Conservation (phyloP, 2,113 vertebrate species). For the Lontra canadensis region DNA sequence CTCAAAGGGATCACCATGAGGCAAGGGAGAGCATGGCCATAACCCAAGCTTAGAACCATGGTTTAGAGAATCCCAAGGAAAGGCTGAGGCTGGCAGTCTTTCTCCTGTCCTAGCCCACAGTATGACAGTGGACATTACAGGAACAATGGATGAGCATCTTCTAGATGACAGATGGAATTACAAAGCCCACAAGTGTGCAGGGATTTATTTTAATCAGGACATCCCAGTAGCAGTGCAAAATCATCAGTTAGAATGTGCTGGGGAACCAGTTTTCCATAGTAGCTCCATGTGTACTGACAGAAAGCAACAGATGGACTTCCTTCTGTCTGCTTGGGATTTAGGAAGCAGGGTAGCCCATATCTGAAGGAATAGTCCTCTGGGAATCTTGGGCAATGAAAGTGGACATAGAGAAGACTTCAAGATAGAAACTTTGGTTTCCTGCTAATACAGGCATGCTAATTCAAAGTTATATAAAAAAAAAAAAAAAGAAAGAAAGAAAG, state of each 20-base stretch:
- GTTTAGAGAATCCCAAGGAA: not conserved
- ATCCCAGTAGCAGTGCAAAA: not conserved
- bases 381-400: not conserved
- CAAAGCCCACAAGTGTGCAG: not conserved
- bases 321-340: not conserved
- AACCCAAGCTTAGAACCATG: not conserved
- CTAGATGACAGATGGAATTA: not conserved
- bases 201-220: not conserved
- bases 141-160: not conserved
- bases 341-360: not conserved
- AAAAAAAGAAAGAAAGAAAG: not conserved
- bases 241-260: not conserved
- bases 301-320: not conserved
- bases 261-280: not conserved
- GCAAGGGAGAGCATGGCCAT: not conserved
- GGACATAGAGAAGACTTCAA: not conserved
- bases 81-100: not conserved
- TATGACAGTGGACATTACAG: not conserved
- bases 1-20: not conserved
- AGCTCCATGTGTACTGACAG: not conserved
- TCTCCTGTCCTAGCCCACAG: not conserved
- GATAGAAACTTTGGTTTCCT: not conserved
- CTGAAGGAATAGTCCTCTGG: not conserved
- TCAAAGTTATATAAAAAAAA: not conserved
- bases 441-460: not conserved